phyloP scores from a whole-genome alignment of 2,797 vertebrate genomes.

The Sebastes baramenuke region DNA sequence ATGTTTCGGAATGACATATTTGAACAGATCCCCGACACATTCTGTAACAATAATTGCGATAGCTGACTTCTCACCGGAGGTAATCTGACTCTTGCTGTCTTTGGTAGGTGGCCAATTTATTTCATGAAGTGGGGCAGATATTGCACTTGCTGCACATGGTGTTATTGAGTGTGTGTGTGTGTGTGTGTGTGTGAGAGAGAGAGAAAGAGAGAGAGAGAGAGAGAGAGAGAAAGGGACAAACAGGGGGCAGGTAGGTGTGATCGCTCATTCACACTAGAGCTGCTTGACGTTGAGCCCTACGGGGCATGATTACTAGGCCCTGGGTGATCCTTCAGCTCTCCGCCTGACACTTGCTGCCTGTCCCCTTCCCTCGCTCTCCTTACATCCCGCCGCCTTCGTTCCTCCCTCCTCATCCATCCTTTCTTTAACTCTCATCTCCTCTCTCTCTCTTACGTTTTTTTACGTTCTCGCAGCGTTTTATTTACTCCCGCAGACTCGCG shows the following conservation, averaged over 20 bases:
- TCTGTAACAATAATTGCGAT: slow-evolving; percentile 73
- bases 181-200: slow-evolving; percentile 11
- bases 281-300: slow-evolving; percentile 77
- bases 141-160: slow-evolving; percentile 58
- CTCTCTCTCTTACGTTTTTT: slow-evolving; percentile 24
- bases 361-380: slow-evolving; percentile 24
- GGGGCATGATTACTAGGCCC: slow-evolving; percentile 81
- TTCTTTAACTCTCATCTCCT: slow-evolving; percentile 27
- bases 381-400: slow-evolving; percentile 24
- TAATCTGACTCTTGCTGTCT: slow-evolving; percentile 73
- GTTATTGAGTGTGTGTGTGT: slow-evolving; percentile 38
- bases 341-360: slow-evolving; percentile 67
- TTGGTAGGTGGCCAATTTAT: slow-evolving; percentile 80
- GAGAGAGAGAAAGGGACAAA: slow-evolving; percentile 66
- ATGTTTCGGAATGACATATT: slow-evolving; percentile 72
- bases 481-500: slow-evolving; percentile 74
- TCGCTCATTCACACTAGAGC: slow-evolving; percentile 77
- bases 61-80: slow-evolving; percentile 68
- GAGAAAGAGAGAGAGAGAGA: slow-evolving; percentile 6
- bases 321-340: slow-evolving; percentile 81
- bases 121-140: slow-evolving; percentile 74
- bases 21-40: slow-evolving; percentile 72
- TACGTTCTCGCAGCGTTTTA: slow-evolving; percentile 71
- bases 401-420: slow-evolving; percentile 55
- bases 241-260: slow-evolving; percentile 72